phyloP scores from a whole-genome alignment of 2,888 invertebrate genomes.

The Eubasilissa splendida region DNA sequence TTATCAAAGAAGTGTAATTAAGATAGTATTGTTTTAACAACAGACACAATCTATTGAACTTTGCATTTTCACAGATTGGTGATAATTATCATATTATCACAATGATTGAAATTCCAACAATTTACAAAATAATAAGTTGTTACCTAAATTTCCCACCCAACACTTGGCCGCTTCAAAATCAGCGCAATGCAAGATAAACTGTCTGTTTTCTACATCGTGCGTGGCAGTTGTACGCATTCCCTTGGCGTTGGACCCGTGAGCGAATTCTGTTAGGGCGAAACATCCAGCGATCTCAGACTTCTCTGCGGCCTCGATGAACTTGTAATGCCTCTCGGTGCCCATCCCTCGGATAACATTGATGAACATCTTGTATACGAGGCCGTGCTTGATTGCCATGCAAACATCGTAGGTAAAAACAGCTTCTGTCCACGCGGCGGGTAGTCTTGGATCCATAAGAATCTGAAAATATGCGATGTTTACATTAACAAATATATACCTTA shows the following conservation, averaged over 20 bases:
- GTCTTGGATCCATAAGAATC: slow-evolving; percentile 62
- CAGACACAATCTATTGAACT: too few species aligned
- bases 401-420: slow-evolving; percentile 76
- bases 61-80: too few species aligned
- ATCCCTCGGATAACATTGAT: slow-evolving; percentile 76
- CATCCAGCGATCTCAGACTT: slow-evolving; percentile 70
- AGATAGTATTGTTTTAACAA: too few species aligned
- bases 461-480: slow-evolving; percentile 4
- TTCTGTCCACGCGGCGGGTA: slow-evolving; percentile 70
- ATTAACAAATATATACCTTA: too few species aligned
- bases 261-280: slow-evolving; percentile 91
- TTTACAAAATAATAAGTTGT: not conserved
- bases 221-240: slow-evolving; percentile 90
- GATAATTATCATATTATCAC: too few species aligned
- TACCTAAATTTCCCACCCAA: slow-evolving; percentile 88
- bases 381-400: slow-evolving; percentile 77
- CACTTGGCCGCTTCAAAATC: slow-evolving; percentile 94
- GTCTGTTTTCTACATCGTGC: slow-evolving; percentile 80
- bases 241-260: slow-evolving; percentile 92
- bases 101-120: too few species aligned
- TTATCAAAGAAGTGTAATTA: too few species aligned
- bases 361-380: slow-evolving; percentile 79
- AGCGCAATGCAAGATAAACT: slow-evolving; percentile 88
- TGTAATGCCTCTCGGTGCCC: slow-evolving; percentile 77
- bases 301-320: slow-evolving; percentile 69